Percentiles rank a stretch among this genome's conserved stretches.
phyloP scores from a whole-genome alignment of 2,888 invertebrate genomes.

The Drosophila vallismaia region DNA sequence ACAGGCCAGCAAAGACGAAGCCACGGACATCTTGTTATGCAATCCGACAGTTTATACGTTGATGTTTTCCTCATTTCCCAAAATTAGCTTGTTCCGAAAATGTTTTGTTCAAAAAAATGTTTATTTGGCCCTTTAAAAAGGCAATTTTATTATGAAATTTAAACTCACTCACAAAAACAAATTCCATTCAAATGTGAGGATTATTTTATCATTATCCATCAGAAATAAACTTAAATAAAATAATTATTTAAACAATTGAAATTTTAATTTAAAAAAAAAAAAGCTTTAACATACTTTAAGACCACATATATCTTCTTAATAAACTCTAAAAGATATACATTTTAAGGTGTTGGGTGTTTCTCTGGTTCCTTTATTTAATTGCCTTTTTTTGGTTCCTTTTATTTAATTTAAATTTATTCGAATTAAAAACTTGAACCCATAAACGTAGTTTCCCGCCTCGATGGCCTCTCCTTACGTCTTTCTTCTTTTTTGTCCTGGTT shows the following conservation, averaged over 20 bases:
- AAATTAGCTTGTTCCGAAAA: too few relatives aligned
- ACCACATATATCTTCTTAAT: not conserved
- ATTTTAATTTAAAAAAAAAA: too few relatives aligned
- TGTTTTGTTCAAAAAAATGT: too few relatives aligned
- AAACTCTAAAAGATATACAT: not conserved
- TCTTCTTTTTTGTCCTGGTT: slow-evolving; percentile 48
- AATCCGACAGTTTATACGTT: slow-evolving; percentile 19
- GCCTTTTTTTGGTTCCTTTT: not conserved
- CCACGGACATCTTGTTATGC: slow-evolving; percentile 5
- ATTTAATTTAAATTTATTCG: slow-evolving; percentile 13
- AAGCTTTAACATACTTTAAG: too few relatives aligned
- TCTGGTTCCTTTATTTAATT: not conserved
- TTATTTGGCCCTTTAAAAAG: too few relatives aligned
- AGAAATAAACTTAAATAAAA: too few relatives aligned
- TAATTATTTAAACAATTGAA: too few relatives aligned
- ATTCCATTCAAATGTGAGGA: too few relatives aligned
- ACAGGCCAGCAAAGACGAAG: slow-evolving; percentile 19
- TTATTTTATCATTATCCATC: too few relatives aligned
- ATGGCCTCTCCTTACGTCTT: slow-evolving; percentile 12
- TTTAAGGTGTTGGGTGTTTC: not conserved
- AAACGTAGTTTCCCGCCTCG: slow-evolving; percentile 43
- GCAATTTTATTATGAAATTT: too few relatives aligned
- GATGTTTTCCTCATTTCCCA: not conserved
- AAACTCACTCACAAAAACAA: too few relatives aligned
- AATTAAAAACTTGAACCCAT: slow-evolving; percentile 41